Evolutionary conservation across 2,113 vertebrate genomes (phyloP).

Genomic region (Sterna hirundo): DNA sequence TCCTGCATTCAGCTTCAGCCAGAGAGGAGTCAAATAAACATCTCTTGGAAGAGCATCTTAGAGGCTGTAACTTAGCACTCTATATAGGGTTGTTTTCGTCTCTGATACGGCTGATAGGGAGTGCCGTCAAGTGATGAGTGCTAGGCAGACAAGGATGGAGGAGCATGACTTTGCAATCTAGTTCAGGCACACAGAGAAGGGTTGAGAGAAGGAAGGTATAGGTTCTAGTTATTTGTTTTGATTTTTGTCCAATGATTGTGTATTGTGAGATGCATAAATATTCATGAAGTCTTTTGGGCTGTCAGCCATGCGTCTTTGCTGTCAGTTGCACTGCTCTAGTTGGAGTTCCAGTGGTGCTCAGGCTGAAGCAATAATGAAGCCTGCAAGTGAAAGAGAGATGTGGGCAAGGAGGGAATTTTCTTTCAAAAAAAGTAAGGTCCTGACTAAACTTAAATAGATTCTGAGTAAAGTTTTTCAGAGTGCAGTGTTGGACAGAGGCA

Average conservation of each 20-base stretch:
- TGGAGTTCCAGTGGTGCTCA: neutral
- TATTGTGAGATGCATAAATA: neutral
- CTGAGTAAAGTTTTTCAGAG: neutral
- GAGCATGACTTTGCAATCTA: neutral
- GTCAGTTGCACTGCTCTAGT: neutral
- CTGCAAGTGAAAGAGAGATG: neutral
- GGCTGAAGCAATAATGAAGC: neutral
- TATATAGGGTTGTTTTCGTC: neutral
- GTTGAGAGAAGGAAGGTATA: neutral
- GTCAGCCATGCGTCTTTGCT: neutral
- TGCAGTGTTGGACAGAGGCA: neutral
- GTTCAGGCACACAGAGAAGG: neutral
- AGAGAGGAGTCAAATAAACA: neutral
- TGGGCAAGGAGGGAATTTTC: neutral
- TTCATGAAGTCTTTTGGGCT: neutral
- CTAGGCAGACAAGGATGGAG: neutral
- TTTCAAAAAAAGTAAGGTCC: neutral
- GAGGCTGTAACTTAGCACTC: neutral
- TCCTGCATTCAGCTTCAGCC: neutral
- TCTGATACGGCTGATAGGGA: neutral
- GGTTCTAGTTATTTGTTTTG: neutral
- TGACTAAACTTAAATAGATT: neutral
- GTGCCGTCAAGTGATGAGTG: neutral
- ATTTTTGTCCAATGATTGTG: neutral
- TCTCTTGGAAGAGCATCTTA: neutral